A percentile compares a stretch with the other conserved stretches of the same genome.
phyloP scores from a whole-genome alignment of 92 coral and sea anemone genomes.

The Parazoanthus atlanticus region DNA sequence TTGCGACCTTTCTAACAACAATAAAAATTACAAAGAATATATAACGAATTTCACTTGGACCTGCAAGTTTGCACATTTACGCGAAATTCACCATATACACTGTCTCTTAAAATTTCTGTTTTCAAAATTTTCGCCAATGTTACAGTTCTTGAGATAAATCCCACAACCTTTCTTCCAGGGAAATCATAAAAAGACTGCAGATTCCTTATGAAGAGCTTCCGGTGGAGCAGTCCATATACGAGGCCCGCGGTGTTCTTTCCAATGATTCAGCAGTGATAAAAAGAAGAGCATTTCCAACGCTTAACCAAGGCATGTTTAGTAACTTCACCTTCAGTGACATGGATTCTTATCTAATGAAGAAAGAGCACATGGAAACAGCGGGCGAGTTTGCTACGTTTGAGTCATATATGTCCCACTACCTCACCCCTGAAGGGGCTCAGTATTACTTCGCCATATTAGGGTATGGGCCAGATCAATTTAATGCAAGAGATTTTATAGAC shows the following conservation, averaged over 20 bases:
- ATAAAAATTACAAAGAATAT: no score
- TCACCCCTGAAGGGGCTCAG: neutral
- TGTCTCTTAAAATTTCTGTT: no score
- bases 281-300: neutral
- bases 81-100: no score
- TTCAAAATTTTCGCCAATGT: no score
- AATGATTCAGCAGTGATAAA: neutral
- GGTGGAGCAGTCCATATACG: neutral
- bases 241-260: constrained; percentile 14
- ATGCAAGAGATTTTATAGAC: neutral
- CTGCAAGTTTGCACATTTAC: no score
- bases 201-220: constrained; percentile 4
- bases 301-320: constrained; percentile 19
- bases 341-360: neutral
- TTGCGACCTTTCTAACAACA: no score
- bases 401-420: constrained; percentile 3
- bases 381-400: neutral
- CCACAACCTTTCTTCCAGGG: neutral
- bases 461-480: neutral
- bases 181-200: constrained; percentile 7
- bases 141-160: no score
- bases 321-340: constrained; percentile 8
- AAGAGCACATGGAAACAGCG: constrained; percentile 7
- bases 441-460: neutral
- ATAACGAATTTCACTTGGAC: no score